Conservation (phyloP, 2,797 vertebrate genomes). For the Characodon lateralis region DNA sequence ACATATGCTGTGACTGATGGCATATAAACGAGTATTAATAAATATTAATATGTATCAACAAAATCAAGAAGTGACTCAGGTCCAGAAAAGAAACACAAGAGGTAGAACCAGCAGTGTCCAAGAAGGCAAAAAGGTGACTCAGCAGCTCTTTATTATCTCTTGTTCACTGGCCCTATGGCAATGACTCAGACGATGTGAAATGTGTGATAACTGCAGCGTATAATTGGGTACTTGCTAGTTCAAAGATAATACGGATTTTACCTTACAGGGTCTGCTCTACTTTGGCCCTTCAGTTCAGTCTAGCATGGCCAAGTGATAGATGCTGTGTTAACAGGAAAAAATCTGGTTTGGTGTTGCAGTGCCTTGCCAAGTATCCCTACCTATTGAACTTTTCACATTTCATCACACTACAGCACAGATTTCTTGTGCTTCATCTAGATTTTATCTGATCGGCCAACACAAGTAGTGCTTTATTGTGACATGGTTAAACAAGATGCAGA, state of each 20-base stretch:
- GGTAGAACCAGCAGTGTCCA: conserved; percentile 29
- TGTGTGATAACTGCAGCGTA: conserved; percentile 60
- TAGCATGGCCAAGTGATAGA: conserved; percentile 43
- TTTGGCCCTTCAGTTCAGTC: conserved; percentile 61
- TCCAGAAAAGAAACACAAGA: conserved; percentile 26
- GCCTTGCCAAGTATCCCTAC: conserved; percentile 14
- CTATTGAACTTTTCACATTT: conserved; percentile 38
- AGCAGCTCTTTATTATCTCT: conserved; percentile 66
- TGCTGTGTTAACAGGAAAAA: conserved; percentile 32
- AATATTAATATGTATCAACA: conserved; percentile 11
- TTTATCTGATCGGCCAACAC: not conserved
- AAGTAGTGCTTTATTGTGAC: not conserved
- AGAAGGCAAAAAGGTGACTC: conserved; percentile 65
- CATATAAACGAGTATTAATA: not conserved
- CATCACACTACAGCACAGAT: conserved; percentile 11
- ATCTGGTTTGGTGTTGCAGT: conserved; percentile 44
- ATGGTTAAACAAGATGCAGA: not conserved
- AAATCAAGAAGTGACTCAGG: conserved; percentile 46
- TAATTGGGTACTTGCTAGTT: conserved; percentile 73
- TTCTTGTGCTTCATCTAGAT: not conserved
- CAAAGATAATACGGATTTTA: conserved; percentile 72
- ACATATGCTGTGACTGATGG: conserved; percentile 27
- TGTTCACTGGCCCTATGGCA: conserved; percentile 56
- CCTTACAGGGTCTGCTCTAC: conserved; percentile 52
- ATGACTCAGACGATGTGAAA: conserved; percentile 66